Conservation (phyloP, 2,113 vertebrate genomes). For the Lamprologus tigripictilis region DNA sequence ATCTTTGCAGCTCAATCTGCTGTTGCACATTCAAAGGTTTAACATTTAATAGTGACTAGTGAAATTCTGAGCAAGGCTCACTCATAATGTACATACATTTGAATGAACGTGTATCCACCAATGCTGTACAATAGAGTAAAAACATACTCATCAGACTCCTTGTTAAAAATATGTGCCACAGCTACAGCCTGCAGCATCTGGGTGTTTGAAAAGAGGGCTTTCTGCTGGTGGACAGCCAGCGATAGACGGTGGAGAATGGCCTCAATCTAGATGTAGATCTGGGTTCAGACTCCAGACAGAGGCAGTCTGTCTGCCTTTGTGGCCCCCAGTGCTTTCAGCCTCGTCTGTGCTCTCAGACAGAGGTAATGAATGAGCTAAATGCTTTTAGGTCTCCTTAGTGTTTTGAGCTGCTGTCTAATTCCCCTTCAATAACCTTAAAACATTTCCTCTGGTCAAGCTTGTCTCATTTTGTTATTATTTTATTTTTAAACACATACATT, state of each 20-base stretch:
- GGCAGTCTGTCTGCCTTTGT: slow-evolving; percentile 11
- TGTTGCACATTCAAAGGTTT: not conserved
- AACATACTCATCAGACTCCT: not conserved
- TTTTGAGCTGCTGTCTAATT: not conserved
- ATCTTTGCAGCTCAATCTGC: slow-evolving; percentile 3
- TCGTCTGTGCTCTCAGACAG: slow-evolving; percentile 4
- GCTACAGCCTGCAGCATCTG: not conserved
- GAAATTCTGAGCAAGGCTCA: not conserved
- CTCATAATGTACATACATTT: not conserved
- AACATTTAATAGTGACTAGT: slow-evolving; percentile 17
- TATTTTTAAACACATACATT: not conserved
- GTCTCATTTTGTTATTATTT: not conserved
- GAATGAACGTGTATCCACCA: not conserved
- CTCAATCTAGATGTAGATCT: slow-evolving; percentile 34
- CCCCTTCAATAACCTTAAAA: not conserved
- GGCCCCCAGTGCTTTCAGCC: slow-evolving; percentile 9
- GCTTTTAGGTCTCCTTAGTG: not conserved
- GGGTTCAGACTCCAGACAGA: slow-evolving; percentile 29
- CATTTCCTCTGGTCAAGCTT: not conserved
- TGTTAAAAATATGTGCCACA: not conserved
- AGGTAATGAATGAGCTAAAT: slow-evolving; percentile 17
- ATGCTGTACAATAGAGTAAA: not conserved
- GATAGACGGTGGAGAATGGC: not conserved
- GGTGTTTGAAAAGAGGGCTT: not conserved
- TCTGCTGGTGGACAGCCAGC: not conserved